A percentile compares a stretch with the other conserved stretches of the same genome.
Conservation (phyloP, 2,113 vertebrate genomes). For the Fulica atra region DNA sequence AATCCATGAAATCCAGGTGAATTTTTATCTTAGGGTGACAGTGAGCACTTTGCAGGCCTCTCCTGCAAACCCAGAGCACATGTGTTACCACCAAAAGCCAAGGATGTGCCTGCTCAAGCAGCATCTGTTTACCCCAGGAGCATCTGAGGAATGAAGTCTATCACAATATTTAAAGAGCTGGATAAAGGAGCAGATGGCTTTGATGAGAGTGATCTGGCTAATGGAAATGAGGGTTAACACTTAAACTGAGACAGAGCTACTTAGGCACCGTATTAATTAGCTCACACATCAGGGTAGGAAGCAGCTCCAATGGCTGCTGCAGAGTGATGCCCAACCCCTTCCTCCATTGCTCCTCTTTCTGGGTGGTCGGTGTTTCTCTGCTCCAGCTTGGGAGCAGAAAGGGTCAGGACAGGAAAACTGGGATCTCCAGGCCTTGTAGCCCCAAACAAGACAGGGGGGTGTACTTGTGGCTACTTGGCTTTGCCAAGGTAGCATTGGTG, state of each 20-base stretch:
- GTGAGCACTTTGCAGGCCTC: background rate
- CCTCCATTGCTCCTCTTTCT: fast-evolving
- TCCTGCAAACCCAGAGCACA: background rate
- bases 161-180: slow-evolving; percentile 28
- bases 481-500: background rate
- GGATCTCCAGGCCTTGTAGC: background rate
- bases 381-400: background rate
- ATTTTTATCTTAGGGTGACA: background rate
- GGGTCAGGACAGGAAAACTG: background rate
- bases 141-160: background rate
- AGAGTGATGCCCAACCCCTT: background rate
- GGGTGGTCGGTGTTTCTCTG: background rate
- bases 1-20: background rate
- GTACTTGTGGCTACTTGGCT: fast-evolving
- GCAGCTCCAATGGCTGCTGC: background rate
- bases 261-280: background rate
- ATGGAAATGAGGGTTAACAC: background rate
- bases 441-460: background rate
- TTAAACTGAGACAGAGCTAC: background rate
- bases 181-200: slow-evolving; percentile 15
- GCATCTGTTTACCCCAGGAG: background rate
- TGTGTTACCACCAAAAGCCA: background rate
- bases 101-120: background rate
- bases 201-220: background rate
- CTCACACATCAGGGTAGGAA: background rate